Evolutionary conservation across 2,797 vertebrate species (phyloP).

Genomic region (Molossus molossus): DNA sequence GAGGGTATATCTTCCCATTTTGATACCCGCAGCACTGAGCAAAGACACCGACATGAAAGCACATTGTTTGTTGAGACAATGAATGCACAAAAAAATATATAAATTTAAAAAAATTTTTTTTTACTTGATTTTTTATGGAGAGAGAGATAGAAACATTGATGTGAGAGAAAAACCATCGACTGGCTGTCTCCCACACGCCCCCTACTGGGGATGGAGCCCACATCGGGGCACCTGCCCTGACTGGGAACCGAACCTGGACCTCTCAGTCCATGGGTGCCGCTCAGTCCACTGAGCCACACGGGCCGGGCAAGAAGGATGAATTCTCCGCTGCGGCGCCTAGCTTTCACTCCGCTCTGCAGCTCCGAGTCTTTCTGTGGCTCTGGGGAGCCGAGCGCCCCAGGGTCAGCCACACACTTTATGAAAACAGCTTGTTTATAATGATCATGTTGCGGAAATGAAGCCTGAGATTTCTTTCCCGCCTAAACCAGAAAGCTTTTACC

Average conservation of each 20-base stretch:
- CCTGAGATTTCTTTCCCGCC: background rate
- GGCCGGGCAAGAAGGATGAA: background rate
- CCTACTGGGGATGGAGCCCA: no score
- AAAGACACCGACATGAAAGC: background rate
- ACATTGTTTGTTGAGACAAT: background rate
- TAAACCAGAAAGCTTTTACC: constrained; percentile 24
- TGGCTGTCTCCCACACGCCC: no score
- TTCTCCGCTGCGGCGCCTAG: background rate
- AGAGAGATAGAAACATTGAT: no score
- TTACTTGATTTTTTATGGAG: no score
- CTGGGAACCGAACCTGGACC: no score
- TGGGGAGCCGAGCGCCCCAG: background rate
- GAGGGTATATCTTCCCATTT: background rate
- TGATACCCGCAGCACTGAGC: background rate
- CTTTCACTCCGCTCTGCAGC: background rate
- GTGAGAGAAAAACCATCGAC: no score
- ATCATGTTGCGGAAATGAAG: constrained; percentile 44
- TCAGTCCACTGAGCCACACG: no score
- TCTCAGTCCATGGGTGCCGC: no score
- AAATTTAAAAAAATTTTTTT: no score
- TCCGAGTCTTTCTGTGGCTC: background rate
- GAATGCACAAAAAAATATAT: background rate
- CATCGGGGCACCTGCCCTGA: no score
- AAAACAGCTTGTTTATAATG: background rate
- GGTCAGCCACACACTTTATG: background rate